phyloP scores from a whole-genome alignment of 2,113 vertebrate genomes.

The Pollimyrus isidori region DNA sequence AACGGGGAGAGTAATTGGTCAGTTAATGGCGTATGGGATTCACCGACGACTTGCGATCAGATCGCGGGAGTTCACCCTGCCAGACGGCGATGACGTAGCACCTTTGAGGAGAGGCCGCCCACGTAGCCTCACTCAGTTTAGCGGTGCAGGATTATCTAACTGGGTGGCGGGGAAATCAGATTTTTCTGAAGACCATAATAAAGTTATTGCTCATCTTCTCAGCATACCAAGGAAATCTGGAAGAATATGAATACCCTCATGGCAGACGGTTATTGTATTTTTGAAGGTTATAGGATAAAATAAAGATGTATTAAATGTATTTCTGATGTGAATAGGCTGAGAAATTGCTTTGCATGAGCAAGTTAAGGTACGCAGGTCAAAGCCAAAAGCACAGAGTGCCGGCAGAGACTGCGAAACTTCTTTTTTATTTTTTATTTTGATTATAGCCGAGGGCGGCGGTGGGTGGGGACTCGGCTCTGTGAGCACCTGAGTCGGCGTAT shows the following conservation, averaged over 20 bases:
- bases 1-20: not conserved
- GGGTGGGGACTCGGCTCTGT: not conserved
- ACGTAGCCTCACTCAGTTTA: slow-evolving; percentile 27
- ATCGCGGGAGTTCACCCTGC: slow-evolving; percentile 1
- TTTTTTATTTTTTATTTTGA: not conserved
- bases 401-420: too few species aligned
- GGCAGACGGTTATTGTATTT: not conserved
- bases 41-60: not conserved
- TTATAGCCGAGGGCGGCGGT: not conserved
- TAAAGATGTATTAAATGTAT: not conserved
- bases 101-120: not conserved
- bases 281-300: not conserved
- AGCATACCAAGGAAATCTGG: slow-evolving; percentile 17
- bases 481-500: not conserved
- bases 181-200: slow-evolving; percentile 32
- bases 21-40: not conserved
- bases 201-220: slow-evolving; percentile 25
- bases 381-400: not conserved
- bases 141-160: slow-evolving; percentile 35
- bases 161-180: slow-evolving; percentile 29
- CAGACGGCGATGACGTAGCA: not conserved
- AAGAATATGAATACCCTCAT: slow-evolving; percentile 9
- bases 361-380: not conserved
- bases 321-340: not conserved
- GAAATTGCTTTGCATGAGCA: not conserved